phyloP scores from a whole-genome alignment of 2,113 vertebrate genomes.

The Elaphurus davidianus region DNA sequence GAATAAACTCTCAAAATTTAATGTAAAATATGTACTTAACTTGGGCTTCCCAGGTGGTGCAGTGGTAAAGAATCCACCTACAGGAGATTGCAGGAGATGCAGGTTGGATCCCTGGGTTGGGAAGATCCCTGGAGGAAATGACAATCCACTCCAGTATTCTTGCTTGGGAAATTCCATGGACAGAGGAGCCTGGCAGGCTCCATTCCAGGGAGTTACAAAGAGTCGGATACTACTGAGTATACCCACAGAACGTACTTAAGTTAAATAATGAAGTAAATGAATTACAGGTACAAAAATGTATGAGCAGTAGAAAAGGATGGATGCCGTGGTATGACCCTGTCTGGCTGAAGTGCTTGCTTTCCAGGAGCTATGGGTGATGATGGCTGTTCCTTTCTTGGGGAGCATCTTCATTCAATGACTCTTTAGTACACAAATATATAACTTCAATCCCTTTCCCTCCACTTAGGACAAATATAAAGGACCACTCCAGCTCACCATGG shows the following conservation, averaged over 20 bases:
- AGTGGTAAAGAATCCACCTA: not conserved
- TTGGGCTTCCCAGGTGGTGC: not conserved
- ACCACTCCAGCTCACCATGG: not conserved
- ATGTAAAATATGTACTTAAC: not conserved
- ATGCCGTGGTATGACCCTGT: not conserved
- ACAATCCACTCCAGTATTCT: not conserved
- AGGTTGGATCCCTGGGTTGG: not conserved
- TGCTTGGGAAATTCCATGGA: not conserved
- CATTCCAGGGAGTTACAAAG: not conserved
- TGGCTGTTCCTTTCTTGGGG: not conserved
- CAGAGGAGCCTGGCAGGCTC: not conserved
- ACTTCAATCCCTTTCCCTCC: not conserved
- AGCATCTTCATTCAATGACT: not conserved
- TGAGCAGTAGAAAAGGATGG: not conserved
- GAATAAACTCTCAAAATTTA: not conserved
- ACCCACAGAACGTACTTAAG: fast-evolving
- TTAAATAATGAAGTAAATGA: not conserved
- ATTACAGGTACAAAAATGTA: not conserved
- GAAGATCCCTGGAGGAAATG: not conserved
- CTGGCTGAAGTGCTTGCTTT: not conserved
- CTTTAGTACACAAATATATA: not conserved
- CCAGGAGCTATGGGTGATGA: not conserved
- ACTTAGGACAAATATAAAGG: not conserved
- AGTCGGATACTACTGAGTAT: fast-evolving
- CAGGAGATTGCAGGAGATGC: not conserved